These are phyloP conservation scores for Cyprinodon diabolis DNA, from an alignment of 2,797 vertebrate genomes.

Conservation along the genomic window DNA sequence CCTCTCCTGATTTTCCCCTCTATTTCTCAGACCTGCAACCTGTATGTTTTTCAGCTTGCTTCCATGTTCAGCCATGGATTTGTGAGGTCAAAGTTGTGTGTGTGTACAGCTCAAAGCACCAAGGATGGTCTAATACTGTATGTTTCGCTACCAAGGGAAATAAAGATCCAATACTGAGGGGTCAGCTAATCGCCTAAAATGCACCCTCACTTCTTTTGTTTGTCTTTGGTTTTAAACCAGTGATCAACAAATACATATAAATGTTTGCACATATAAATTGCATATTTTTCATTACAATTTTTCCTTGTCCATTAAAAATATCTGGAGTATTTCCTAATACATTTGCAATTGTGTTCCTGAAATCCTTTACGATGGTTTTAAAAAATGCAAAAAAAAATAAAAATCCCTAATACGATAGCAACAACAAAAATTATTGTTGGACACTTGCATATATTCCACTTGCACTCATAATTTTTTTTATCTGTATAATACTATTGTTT, in stretches of 20 bases:
- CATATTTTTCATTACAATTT: constrained; percentile 10
- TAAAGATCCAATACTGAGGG: constrained; percentile 64
- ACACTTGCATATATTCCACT: constrained; percentile 8
- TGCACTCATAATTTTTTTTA: constrained; percentile 37
- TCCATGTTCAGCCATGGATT: constrained; percentile 19
- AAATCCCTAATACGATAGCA: neutral
- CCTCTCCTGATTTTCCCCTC: neutral
- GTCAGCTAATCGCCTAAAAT: constrained; percentile 69
- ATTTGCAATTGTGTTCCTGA: constrained; percentile 36
- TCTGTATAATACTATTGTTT: constrained; percentile 57
- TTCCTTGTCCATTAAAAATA: constrained; percentile 11
- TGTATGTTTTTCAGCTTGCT: constrained; percentile 30
- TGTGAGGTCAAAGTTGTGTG: constrained; percentile 15
- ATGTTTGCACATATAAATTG: constrained; percentile 5
- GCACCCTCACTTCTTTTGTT: constrained; percentile 46
- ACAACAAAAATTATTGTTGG: neutral
- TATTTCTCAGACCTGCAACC: constrained; percentile 26
- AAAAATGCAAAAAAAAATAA: constrained; percentile 21
- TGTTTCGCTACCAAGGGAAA: constrained; percentile 72
- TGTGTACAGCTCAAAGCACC: constrained; percentile 47
- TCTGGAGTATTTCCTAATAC: constrained; percentile 32
- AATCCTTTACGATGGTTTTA: constrained; percentile 19
- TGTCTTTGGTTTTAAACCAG: constrained; percentile 57
- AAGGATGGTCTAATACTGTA: constrained; percentile 68
- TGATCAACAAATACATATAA: constrained; percentile 23